Evolutionary conservation across 2,888 invertebrate genomes (phyloP).

Genomic region (Gnatocerus cornutus): DNA sequence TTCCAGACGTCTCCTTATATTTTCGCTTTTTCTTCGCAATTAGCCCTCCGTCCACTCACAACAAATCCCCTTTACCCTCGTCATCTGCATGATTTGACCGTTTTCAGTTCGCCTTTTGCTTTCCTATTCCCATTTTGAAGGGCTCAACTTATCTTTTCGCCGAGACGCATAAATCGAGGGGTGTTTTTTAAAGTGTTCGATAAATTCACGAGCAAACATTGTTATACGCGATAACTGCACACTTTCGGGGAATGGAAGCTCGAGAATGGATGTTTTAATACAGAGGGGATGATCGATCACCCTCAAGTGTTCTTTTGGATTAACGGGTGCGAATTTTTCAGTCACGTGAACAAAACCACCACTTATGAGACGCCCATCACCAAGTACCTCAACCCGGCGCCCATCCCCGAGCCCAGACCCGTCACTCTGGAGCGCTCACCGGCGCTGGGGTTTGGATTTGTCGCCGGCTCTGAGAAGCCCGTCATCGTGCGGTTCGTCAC

Average conservation of each 20-base stretch:
- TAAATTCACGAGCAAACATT: constrained; percentile 33
- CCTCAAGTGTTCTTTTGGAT: background rate
- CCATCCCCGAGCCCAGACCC: constrained; percentile 83
- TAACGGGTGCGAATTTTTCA: constrained; percentile 66
- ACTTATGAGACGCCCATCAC: constrained; percentile 88
- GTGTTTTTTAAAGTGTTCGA: constrained; percentile 18
- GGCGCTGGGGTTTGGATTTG: constrained; percentile 93
- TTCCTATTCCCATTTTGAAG: background rate
- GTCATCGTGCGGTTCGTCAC: constrained; percentile 93
- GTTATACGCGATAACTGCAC: constrained; percentile 18
- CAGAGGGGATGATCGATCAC: no score
- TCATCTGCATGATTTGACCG: constrained; percentile 6
- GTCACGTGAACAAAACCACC: constrained; percentile 90
- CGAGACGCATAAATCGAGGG: constrained; percentile 14
- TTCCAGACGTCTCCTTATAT: background rate
- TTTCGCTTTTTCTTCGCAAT: background rate
- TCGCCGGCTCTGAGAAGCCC: constrained; percentile 95
- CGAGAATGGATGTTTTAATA: no score
- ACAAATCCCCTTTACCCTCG: constrained; percentile 24
- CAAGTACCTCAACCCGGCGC: constrained; percentile 78
- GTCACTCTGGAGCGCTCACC: constrained; percentile 84
- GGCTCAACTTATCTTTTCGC: background rate
- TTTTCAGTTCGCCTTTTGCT: constrained; percentile 10
- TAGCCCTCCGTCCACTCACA: constrained; percentile 1
- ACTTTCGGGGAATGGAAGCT: background rate